Base-by-base conservation (phyloP, 1,140 invertebrate species). In the Dendroctonus ponderosae region DNA sequence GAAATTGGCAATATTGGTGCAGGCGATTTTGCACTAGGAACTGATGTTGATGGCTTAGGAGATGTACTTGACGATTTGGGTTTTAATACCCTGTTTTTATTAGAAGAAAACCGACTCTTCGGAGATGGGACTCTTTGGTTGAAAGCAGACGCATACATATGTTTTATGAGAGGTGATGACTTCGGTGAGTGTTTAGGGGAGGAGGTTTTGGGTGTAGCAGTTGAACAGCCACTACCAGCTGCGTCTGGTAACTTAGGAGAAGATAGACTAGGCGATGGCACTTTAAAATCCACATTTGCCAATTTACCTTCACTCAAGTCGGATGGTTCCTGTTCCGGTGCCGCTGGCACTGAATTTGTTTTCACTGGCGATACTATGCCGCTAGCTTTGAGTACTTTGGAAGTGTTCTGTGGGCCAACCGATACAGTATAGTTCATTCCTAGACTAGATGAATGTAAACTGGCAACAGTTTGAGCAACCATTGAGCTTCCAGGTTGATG, bases 381-480 rank as follows among this genome's bases (percentile, higher is more conserved):
- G 48, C 68, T 71, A 4, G 49, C 54, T 52, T 68, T 68, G 41
- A 37, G 49, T 39, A 56, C 42, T 53, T 72, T 66, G 11, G 64
- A 12, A 5, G 64, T 56, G 7, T 49, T 60, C 11, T 63, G 53
- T 59, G 74, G 73, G 12, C 68, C 71, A 5, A 78, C 74, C 0
- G 77, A 78, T 2, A 78, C 76, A 0, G 77, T 77, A 60, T 78
- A 78, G 61, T 77, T 77, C 54, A 78, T 63, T 0, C 76, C 77
- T n/a, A 78, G 51, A 66, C 69, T 72, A 26, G 71, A 67, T 12
- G 77, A 78, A 58, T 78, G 77, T 15, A 78, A 52, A 67, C 72
- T 76, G 11, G 71, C 66, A 6, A 74, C 52, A 7, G 73, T 75
- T 52, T 74, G 70, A 14, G 70, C 69, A 26, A 67, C 53, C 39